A percentile compares a stretch with the other conserved stretches of the same genome.
Conservation (phyloP, 2,888 invertebrate genomes). For the Laothoe populi region DNA sequence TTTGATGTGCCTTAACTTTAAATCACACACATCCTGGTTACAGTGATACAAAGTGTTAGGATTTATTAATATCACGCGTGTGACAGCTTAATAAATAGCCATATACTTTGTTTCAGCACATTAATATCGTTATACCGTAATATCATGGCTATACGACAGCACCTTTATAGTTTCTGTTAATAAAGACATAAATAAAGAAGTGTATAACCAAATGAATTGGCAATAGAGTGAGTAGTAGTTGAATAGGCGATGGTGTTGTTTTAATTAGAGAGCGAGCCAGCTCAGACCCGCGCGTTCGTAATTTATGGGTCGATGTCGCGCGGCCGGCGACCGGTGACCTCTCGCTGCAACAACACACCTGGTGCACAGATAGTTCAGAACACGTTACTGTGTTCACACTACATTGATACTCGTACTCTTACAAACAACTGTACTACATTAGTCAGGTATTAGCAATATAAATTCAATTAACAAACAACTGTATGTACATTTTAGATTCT, state of each 20-base stretch:
- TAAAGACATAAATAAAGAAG: conserved; percentile 1
- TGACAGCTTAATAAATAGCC: too few relatives aligned
- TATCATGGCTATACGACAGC: neutral
- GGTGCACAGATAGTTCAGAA: neutral
- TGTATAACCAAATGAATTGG: conserved; percentile 3
- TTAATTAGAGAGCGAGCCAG: conserved; percentile 19
- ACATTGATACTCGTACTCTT: too few relatives aligned
- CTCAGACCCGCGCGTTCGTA: conserved; percentile 13
- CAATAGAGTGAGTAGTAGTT: conserved; percentile 23
- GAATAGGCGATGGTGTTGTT: conserved; percentile 25
- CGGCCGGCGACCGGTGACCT: conserved; percentile 5
- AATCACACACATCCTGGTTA: too few relatives aligned
- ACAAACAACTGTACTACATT: too few relatives aligned
- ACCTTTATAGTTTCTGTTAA: neutral
- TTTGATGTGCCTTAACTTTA: too few relatives aligned
- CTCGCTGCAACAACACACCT: neutral
- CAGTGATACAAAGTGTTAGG: too few relatives aligned
- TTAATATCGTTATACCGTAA: neutral
- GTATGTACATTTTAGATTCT: too few relatives aligned
- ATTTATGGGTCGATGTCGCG: conserved; percentile 26
- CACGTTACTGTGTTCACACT: neutral
- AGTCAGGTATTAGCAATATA: too few relatives aligned
- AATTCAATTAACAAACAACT: too few relatives aligned
- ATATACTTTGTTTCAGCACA: neutral
- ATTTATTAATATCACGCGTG: too few relatives aligned